Percentiles rank a stretch among this genome's conserved stretches.
phyloP scores from a whole-genome alignment of 2,888 invertebrate species.

The Octodonta nipae region DNA sequence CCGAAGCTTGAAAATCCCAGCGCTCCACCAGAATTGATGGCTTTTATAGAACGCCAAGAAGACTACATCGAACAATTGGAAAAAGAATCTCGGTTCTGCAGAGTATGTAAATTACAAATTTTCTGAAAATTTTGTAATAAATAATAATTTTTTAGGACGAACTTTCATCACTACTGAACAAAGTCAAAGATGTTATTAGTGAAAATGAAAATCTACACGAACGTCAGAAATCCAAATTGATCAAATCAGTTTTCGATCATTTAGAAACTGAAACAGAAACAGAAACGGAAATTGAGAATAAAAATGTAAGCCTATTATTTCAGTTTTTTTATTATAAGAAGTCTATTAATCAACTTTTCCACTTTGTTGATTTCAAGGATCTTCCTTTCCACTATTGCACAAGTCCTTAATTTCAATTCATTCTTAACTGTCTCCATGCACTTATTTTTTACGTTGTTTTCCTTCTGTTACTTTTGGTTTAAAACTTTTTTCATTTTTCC shows the following conservation, averaged over 20 bases:
- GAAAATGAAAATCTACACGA: slow-evolving; percentile 73
- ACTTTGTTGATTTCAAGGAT: too few species aligned
- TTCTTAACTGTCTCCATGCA: too few species aligned
- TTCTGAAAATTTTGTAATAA: slow-evolving; percentile 1
- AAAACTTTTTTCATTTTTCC: too few species aligned
- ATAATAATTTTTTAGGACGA: slow-evolving; percentile 44
- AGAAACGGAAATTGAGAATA: slow-evolving; percentile 27
- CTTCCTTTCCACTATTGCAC: too few species aligned
- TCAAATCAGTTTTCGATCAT: slow-evolving; percentile 48
- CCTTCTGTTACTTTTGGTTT: too few species aligned
- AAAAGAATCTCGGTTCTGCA: slow-evolving; percentile 70
- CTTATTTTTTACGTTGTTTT: too few species aligned
- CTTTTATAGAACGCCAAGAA: slow-evolving; percentile 73
- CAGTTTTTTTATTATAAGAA: too few species aligned
- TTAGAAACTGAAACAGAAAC: slow-evolving; percentile 41
- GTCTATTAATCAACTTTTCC: too few species aligned
- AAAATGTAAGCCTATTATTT: slow-evolving; percentile 18
- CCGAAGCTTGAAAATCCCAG: slow-evolving; percentile 17
- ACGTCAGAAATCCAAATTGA: slow-evolving; percentile 57
- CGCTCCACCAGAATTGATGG: slow-evolving; percentile 56
- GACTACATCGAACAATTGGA: slow-evolving; percentile 78
- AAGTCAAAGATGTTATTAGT: slow-evolving; percentile 73
- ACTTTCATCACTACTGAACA: slow-evolving; percentile 58
- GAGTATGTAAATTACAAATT: slow-evolving; percentile 37
- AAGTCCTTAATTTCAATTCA: too few species aligned